Percentiles rank a stretch among this genome's conserved stretches.
Evolutionary conservation across 1,140 invertebrate genomes (phyloP).

Genomic region (Drosophila nigrodunni): DNA sequence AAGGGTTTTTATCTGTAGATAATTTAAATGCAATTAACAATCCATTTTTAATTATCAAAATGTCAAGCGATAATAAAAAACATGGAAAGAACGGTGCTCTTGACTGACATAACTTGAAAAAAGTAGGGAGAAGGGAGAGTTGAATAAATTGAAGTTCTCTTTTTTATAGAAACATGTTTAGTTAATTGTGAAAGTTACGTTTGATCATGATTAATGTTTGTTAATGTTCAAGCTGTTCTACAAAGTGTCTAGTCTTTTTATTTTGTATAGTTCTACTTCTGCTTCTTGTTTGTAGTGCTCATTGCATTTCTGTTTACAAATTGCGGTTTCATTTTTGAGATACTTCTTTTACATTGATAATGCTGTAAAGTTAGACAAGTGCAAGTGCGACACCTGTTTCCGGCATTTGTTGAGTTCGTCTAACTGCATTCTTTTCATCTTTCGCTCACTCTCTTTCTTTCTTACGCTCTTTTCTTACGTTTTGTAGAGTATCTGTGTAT

Average conservation of each 20-base stretch:
- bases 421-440: slow-evolving; percentile 1
- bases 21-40: slow-evolving; percentile 17
- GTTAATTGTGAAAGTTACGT: slow-evolving; percentile 31
- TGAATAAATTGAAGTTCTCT: not conserved
- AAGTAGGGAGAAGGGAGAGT: not conserved
- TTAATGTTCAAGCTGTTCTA: not conserved
- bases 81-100: not conserved
- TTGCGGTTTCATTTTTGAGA: slow-evolving; percentile 1
- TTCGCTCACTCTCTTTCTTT: not conserved
- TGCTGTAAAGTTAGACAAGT: slow-evolving; percentile 46
- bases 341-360: slow-evolving; percentile 23
- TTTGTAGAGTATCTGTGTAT: slow-evolving; percentile 13
- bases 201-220: slow-evolving; percentile 44
- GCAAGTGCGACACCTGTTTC: slow-evolving; percentile 75
- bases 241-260: not conserved
- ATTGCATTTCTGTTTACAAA: slow-evolving; percentile 8
- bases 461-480: slow-evolving; percentile 6
- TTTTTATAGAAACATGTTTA: slow-evolving; percentile 1
- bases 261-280: not conserved
- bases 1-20: not conserved
- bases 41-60: slow-evolving; percentile 29
- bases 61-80: slow-evolving; percentile 17
- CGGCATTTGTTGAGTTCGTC: slow-evolving; percentile 45
- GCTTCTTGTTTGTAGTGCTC: not conserved
- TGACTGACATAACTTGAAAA: not conserved